phyloP scores from a whole-genome alignment of 2,113 vertebrate genomes.

The Eulacestoma nigropectus region DNA sequence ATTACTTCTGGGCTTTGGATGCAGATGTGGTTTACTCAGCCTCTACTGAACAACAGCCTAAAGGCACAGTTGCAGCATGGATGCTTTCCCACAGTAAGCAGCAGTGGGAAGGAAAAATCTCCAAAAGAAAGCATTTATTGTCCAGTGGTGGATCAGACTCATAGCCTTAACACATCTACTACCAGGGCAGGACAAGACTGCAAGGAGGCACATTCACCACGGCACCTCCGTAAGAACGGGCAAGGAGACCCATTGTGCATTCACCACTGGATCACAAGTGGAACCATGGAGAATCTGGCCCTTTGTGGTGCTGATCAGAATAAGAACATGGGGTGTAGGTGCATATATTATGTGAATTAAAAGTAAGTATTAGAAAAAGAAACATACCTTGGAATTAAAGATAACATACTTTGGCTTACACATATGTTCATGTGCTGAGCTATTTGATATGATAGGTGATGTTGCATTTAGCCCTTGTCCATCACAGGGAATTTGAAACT shows the following conservation, averaged over 20 bases:
- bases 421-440: conserved; percentile 46
- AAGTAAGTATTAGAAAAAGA: conserved; percentile 50
- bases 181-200: not conserved
- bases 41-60: not conserved
- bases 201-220: not conserved
- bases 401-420: conserved; percentile 77
- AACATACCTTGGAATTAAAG: conserved; percentile 79
- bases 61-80: not conserved
- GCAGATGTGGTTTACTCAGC: not conserved
- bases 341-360: not conserved
- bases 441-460: conserved; percentile 26
- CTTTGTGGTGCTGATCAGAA: not conserved
- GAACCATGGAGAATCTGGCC: not conserved
- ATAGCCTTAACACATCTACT: not conserved
- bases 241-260: not conserved
- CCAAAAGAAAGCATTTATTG: not conserved
- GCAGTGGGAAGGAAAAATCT: not conserved
- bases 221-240: not conserved
- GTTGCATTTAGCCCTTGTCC: conserved; percentile 54
- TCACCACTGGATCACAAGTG: not conserved
- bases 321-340: not conserved
- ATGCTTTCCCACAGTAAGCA: not conserved
- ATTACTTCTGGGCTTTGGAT: not conserved
- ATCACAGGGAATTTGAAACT: conserved; percentile 71
- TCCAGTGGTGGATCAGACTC: not conserved